Percentiles rank a stretch among this genome's conserved stretches.
Conservation (phyloP, 2,797 vertebrate genomes). For the Acipenser oxyrinchus region DNA sequence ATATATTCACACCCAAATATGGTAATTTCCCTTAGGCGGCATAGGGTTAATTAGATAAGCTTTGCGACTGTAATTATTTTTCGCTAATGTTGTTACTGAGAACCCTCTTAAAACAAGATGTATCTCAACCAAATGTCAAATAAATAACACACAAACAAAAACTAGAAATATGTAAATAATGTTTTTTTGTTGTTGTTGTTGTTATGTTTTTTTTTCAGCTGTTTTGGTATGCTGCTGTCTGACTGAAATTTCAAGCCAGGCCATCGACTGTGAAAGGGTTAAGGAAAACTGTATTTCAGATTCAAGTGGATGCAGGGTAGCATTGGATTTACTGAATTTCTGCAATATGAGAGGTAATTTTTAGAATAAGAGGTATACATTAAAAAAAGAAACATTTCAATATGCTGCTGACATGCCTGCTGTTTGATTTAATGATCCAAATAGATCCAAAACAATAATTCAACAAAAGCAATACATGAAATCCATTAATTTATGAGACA, state of each 20-base stretch:
- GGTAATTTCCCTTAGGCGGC: too few relatives aligned
- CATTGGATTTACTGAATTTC: slow-evolving; percentile 42
- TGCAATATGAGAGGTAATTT: slow-evolving; percentile 69
- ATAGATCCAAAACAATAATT: not conserved
- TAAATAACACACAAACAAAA: too few relatives aligned
- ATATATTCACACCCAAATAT: too few relatives aligned
- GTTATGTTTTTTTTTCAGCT: slow-evolving; percentile 52
- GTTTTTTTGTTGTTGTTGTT: slow-evolving; percentile 1
- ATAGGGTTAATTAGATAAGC: too few relatives aligned
- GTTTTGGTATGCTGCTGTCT: slow-evolving; percentile 30
- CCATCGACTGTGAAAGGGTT: slow-evolving; percentile 45
- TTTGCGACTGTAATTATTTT: too few relatives aligned
- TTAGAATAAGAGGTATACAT: not conserved
- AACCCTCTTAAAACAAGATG: too few relatives aligned
- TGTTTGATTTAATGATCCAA: not conserved
- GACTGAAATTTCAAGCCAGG: slow-evolving; percentile 30
- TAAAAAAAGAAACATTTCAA: not conserved
- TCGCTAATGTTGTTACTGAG: too few relatives aligned
- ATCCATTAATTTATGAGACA: slow-evolving; percentile 27
- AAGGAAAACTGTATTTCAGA: slow-evolving; percentile 56
- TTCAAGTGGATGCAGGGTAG: slow-evolving; percentile 47
- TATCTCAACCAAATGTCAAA: too few relatives aligned
- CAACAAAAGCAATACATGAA: slow-evolving; percentile 14
- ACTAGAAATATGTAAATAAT: not conserved
- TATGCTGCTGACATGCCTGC: not conserved